These are phyloP conservation scores for Spatulosminthurus flaviceps DNA, from an alignment of 2,888 invertebrate genomes.

Conservation along the genomic window DNA sequence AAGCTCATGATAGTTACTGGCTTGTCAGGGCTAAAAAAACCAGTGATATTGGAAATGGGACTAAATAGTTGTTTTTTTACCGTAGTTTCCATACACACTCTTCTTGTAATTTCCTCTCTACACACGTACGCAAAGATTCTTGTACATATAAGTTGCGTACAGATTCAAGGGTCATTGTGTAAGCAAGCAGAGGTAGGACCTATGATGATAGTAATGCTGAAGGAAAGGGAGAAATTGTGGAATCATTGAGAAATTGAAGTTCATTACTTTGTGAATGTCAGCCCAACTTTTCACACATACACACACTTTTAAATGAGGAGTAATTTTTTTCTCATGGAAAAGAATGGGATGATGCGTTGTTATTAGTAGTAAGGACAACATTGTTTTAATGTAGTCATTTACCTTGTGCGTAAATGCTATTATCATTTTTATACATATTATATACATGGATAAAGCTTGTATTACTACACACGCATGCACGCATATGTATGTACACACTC, in stretches of 20 bases:
- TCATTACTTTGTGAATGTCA: constrained; percentile 32
- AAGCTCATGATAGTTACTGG: not conserved
- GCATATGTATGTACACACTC: too few species aligned
- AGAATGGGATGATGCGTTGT: constrained; percentile 34
- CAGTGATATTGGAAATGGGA: constrained; percentile 8
- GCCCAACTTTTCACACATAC: constrained; percentile 3
- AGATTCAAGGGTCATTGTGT: too few species aligned
- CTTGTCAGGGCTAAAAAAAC: not conserved
- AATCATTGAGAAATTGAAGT: constrained; percentile 31
- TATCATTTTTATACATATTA: too few species aligned
- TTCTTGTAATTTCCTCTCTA: too few species aligned
- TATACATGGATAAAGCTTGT: too few species aligned
- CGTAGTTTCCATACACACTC: too few species aligned
- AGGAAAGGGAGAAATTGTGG: not conserved
- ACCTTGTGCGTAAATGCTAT: constrained; percentile 37
- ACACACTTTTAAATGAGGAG: not conserved
- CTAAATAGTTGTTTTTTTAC: constrained; percentile 3
- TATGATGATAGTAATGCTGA: too few species aligned
- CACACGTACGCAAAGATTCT: not conserved
- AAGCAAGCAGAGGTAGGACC: too few species aligned
- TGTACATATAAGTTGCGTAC: too few species aligned
- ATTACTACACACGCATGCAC: too few species aligned
- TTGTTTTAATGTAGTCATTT: constrained; percentile 39
- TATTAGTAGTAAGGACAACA: constrained; percentile 32
- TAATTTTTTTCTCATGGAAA: not conserved